These are phyloP conservation scores for Hydropsyche tenuis DNA, from an alignment of 1,140 invertebrate genomes.

Conservation along the genomic window DNA sequence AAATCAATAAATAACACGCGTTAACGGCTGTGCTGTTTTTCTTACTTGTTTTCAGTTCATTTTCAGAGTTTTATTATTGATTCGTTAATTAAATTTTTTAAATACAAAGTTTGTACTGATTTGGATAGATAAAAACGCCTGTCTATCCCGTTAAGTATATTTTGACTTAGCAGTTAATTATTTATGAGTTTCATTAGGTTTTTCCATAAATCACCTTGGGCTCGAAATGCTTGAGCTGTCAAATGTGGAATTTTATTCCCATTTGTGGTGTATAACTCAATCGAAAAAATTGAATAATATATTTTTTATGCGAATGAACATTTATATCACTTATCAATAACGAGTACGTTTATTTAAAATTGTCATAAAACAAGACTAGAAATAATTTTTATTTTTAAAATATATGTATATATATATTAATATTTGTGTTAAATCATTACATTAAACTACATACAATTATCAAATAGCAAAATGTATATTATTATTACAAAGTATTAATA, in stretches of 20 bases:
- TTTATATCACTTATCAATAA: not conserved
- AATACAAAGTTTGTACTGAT: not conserved
- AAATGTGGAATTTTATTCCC: constrained; percentile 4
- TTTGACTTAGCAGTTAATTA: not conserved
- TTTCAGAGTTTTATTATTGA: too few species aligned
- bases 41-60: too few species aligned
- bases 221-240: not conserved
- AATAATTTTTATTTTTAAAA: too few species aligned
- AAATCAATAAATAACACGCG: not conserved
- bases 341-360: not conserved
- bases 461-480: too few species aligned
- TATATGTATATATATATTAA: too few species aligned
- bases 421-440: too few species aligned
- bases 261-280: not conserved
- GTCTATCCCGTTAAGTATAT: not conserved
- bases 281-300: not conserved
- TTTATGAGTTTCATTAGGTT: constrained; percentile 1
- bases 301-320: not conserved
- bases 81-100: too few species aligned
- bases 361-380: not conserved
- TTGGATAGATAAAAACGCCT: not conserved
- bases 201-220: not conserved
- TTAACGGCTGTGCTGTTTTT: not conserved
- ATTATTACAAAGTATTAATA: too few species aligned
- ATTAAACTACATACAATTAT: too few species aligned